Evolutionary conservation across 2,797 vertebrate genomes (phyloP).

Genomic region (Macropus fuliginosus): DNA sequence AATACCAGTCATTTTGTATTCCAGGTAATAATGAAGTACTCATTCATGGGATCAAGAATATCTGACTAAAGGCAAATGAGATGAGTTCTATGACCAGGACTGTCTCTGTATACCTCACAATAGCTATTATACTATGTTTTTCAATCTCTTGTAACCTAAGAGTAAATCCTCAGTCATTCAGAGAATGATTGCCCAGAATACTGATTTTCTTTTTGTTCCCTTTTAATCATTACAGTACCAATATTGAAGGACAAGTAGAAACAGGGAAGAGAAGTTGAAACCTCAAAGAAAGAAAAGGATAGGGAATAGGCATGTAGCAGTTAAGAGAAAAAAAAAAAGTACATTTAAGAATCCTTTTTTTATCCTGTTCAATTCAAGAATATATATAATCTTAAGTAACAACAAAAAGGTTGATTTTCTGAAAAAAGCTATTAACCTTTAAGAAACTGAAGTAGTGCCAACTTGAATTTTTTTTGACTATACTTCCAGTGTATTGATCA

Average conservation of each 20-base stretch:
- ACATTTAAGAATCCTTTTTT: neutral
- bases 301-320: neutral
- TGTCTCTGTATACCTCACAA: conserved; percentile 42
- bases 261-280: neutral
- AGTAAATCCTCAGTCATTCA: conserved; percentile 22
- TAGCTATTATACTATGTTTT: conserved; percentile 29
- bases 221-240: neutral
- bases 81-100: conserved; percentile 21
- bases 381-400: neutral
- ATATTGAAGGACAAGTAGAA: neutral
- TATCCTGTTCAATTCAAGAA: neutral
- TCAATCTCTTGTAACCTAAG: neutral
- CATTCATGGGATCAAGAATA: conserved; percentile 4
- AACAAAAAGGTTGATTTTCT: neutral
- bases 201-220: neutral
- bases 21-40: conserved; percentile 52
- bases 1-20: conserved; percentile 32
- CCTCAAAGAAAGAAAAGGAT: neutral
- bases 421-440: neutral
- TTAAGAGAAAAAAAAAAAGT: neutral
- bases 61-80: conserved; percentile 21
- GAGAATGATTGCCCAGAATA: neutral
- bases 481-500: neutral
- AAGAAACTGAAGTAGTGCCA: neutral
- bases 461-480: neutral